Percentiles rank a stretch among this genome's conserved stretches.
Evolutionary conservation across 1,140 invertebrate genomes (phyloP).

Genomic region (Zeugodacus cucurbitae): DNA sequence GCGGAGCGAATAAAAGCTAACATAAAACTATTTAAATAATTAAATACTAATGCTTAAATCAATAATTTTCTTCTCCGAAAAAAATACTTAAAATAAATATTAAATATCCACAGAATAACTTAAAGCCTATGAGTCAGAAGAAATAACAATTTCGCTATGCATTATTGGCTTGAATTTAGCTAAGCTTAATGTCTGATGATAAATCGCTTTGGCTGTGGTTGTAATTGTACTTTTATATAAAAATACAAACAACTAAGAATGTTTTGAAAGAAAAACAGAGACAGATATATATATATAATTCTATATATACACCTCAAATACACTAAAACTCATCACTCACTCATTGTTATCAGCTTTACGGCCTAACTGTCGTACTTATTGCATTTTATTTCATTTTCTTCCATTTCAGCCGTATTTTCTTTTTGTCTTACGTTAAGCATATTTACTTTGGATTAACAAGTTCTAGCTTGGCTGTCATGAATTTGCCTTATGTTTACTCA

Average conservation of each 20-base stretch:
- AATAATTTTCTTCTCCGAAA: no score
- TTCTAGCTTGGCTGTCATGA: neutral
- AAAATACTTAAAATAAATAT: no score
- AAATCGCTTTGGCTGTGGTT: neutral
- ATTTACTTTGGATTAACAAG: conserved; percentile 13
- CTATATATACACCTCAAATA: neutral
- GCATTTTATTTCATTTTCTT: neutral
- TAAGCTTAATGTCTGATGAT: neutral
- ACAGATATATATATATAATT: neutral
- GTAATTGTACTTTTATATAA: neutral
- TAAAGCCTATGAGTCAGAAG: no score
- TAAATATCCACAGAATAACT: no score
- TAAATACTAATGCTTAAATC: no score
- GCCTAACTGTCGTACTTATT: conserved; percentile 12
- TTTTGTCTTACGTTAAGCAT: neutral
- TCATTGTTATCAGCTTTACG: conserved; percentile 10
- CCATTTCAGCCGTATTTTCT: neutral
- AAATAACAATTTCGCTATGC: no score
- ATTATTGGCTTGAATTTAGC: no score
- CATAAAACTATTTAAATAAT: no score
- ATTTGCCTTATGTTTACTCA: neutral
- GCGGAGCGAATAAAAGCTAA: no score
- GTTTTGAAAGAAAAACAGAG: neutral
- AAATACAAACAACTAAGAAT: neutral
- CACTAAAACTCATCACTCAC: neutral